Evolutionary conservation across 2,888 invertebrate species (phyloP).

Genomic region (Argyresthia goedartella): DNA sequence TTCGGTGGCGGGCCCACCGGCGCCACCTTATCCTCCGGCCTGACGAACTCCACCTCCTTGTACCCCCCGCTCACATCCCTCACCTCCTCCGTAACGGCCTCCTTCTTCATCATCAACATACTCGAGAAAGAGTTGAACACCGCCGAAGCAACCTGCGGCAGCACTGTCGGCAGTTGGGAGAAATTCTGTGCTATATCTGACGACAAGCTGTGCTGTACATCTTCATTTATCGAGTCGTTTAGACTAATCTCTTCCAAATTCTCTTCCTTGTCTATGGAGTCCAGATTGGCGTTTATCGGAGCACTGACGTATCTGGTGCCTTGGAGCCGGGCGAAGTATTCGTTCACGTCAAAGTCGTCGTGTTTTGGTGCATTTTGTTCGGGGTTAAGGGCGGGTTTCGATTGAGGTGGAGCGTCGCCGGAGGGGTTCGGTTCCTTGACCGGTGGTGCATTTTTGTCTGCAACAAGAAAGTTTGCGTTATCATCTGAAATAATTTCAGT

Average conservation of each 20-base stretch:
- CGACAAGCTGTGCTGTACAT: constrained; percentile 44
- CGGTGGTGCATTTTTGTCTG: constrained; percentile 43
- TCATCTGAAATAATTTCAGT: not conserved
- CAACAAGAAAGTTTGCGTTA: constrained; percentile 25
- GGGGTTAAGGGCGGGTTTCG: constrained; percentile 9
- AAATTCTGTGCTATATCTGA: constrained; percentile 66
- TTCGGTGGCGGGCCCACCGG: constrained; percentile 40
- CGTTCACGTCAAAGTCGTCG: constrained; percentile 63
- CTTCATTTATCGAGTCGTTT: constrained; percentile 27
- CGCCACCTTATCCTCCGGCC: constrained; percentile 21
- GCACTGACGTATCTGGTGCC: constrained; percentile 58
- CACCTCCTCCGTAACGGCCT: constrained; percentile 38
- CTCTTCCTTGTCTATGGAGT: constrained; percentile 60
- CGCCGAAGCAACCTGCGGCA: constrained; percentile 73
- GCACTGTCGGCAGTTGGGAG: constrained; percentile 69
- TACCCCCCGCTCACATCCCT: constrained; percentile 18
- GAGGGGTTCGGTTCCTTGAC: constrained; percentile 30
- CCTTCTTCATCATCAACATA: constrained; percentile 53
- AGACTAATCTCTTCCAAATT: constrained; percentile 53
- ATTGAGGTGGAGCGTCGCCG: constrained; percentile 27
- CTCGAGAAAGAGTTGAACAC: constrained; percentile 74
- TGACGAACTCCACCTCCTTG: constrained; percentile 24
- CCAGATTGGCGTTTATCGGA: constrained; percentile 44
- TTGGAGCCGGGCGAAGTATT: constrained; percentile 59
- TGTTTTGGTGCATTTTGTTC: constrained; percentile 14